Conservation (phyloP, 2,113 vertebrate species). For the Lagopus muta region DNA sequence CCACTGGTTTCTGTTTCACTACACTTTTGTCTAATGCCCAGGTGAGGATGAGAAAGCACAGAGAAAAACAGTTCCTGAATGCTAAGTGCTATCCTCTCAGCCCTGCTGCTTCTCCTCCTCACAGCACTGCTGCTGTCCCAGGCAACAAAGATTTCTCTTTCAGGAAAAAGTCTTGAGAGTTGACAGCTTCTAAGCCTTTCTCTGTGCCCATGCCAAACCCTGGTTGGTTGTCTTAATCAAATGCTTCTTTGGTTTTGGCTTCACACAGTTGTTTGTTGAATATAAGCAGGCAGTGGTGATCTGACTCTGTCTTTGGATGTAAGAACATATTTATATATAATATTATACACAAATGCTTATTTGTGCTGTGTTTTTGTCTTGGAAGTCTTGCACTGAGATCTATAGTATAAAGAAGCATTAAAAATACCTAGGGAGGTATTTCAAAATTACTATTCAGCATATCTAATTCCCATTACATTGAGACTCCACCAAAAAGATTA, state of each 20-base stretch:
- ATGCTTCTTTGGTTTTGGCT: not conserved
- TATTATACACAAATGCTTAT: not conserved
- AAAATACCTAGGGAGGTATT: not conserved
- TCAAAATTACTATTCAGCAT: not conserved
- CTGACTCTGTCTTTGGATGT: not conserved
- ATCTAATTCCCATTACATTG: not conserved
- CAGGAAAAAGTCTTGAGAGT: not conserved
- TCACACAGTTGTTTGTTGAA: not conserved
- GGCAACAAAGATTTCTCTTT: not conserved
- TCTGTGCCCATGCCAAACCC: not conserved
- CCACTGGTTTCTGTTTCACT: not conserved
- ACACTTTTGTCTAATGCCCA: not conserved
- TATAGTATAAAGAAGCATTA: not conserved
- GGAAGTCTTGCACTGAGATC: not conserved
- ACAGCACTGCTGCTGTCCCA: not conserved
- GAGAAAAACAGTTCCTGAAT: not conserved
- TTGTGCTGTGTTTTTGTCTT: not conserved
- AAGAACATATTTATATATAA: not conserved
- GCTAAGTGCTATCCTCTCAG: not conserved
- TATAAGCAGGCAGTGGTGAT: not conserved
- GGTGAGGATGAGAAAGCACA: not conserved
- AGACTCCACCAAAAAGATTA: not conserved
- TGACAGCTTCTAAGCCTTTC: not conserved
- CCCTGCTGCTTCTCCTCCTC: not conserved
- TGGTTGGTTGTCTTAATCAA: slow-evolving; percentile 40